Base-by-base conservation (phyloP, 2,113 vertebrate genomes). In the Eolophus roseicapilla region DNA sequence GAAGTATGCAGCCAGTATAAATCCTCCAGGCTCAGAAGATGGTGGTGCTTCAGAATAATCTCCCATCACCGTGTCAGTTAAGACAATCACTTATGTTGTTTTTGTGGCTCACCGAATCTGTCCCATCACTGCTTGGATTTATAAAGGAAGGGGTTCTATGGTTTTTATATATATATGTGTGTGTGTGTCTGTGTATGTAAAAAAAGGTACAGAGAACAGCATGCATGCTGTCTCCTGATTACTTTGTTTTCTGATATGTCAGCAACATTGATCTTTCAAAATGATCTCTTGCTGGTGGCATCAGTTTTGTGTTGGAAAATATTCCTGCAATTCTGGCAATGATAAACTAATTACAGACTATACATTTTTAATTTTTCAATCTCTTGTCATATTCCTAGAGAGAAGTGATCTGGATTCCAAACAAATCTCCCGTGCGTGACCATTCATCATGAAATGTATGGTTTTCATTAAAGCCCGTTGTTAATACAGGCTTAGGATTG, bases 351-450 rank as follows among this genome's bases (percentile, higher is more conserved):
- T 98, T 97, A 96, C 86, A 93, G 71, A 80, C 92, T 97, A 95
- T 98, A 97, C 95, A 96, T 98, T 98, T 98, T 98, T 98, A 98
- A 98, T 97, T 95, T 95, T 97, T 97, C 97, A 97, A 97, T 97
- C 96, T 97, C 94, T 95, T 97, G 96, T 98, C 97, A 93, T 97
- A 93, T 97, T 98, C 95, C 93, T 88, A 83, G 88, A 96, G 90
- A 96, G 88, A 90, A 95, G 87, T 95, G 92, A 94, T 96, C 97
- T 86, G 39, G 89, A 95, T 96, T 97, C 92, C 95, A 97, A 97
- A 97, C 97, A 97, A 96, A 98, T 96, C 96, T 96, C 95, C 95
- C 91, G 88, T 93, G 94, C 95, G 75, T 96, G 96, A 95, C 95
- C 96, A 80, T 94, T 87, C 95, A 64, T 96, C 96, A 90, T 41